Evolutionary conservation across 2,113 vertebrate genomes (phyloP).

Genomic region (Uria lomvia): DNA sequence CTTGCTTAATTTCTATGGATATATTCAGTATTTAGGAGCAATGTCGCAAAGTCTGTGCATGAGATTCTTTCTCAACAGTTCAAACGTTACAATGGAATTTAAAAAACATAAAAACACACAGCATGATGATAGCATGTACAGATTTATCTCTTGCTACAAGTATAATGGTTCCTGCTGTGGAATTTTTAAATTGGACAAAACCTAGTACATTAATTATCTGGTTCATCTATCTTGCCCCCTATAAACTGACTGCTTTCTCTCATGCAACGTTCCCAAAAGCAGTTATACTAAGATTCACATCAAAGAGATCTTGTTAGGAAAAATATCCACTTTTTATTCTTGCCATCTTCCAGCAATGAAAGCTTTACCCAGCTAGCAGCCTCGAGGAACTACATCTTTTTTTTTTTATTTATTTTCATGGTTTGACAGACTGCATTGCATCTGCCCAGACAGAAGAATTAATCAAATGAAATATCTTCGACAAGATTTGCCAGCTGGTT

Average conservation of each 20-base stretch:
- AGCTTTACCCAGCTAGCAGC: not conserved
- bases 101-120: not conserved
- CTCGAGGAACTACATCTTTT: not conserved
- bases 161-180: not conserved
- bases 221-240: not conserved
- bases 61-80: not conserved
- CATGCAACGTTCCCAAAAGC: not conserved
- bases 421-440: not conserved
- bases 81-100: not conserved
- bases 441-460: slow-evolving; percentile 16
- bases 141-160: not conserved
- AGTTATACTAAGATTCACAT: not conserved
- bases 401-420: not conserved
- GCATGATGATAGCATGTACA: not conserved
- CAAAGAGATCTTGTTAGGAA: not conserved
- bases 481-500: not conserved
- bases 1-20: not conserved
- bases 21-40: not conserved
- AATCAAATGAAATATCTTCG: slow-evolving; percentile 1
- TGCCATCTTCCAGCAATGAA: not conserved
- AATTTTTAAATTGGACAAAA: not conserved
- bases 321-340: not conserved
- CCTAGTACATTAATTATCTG: not conserved
- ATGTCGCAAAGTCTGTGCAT: not conserved
- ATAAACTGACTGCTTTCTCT: not conserved